phyloP scores from a whole-genome alignment of 2,797 vertebrate genomes.

The Molossus molossus region DNA sequence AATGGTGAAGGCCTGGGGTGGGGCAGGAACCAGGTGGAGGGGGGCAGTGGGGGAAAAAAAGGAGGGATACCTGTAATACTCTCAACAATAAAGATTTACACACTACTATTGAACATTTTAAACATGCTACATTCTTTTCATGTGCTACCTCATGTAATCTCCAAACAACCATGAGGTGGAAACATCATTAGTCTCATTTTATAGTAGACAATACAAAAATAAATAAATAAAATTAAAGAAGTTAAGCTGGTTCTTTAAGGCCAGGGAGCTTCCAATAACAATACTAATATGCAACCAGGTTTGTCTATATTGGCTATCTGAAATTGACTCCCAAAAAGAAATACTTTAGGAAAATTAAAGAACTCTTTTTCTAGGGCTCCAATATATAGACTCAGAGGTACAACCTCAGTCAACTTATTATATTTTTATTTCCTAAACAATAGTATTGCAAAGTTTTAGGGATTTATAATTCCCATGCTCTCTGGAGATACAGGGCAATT shows the following conservation, averaged over 20 bases:
- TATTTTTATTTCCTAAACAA: conserved; percentile 17
- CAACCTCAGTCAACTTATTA: not conserved
- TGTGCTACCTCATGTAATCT: not conserved
- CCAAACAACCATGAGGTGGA: not conserved
- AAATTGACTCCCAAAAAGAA: not conserved
- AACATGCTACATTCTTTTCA: not conserved
- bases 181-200: not conserved
- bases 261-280: not conserved
- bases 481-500: not conserved
- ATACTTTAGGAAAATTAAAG: not conserved
- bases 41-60: not conserved
- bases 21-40: not conserved
- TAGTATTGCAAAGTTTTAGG: not conserved
- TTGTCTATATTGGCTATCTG: not conserved
- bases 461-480: not conserved
- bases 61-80: not conserved
- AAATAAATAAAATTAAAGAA: not conserved
- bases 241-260: not conserved
- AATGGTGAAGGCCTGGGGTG: not conserved
- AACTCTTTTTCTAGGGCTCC: not conserved
- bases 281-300: not conserved
- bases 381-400: not conserved
- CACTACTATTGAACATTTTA: not conserved
- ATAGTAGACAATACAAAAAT: not conserved
- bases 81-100: not conserved